These are phyloP conservation scores for Albula glossodonta DNA, from an alignment of 2,113 vertebrate species.

Conservation along the genomic window DNA sequence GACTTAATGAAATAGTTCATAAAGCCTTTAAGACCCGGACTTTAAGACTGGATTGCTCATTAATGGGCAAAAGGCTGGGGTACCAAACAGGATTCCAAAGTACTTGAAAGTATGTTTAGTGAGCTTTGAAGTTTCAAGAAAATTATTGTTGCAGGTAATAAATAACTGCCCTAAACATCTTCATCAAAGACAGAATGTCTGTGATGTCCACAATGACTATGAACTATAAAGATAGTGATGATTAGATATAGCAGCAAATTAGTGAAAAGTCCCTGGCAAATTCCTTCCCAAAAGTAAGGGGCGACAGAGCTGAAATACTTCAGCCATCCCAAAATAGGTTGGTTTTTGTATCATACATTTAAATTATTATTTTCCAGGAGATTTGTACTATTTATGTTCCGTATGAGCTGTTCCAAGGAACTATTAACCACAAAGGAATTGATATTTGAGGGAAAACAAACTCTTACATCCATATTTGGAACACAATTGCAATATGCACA, in stretches of 20 bases:
- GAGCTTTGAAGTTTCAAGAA: background rate
- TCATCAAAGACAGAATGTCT: background rate
- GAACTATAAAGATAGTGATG: background rate
- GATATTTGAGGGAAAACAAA: no score
- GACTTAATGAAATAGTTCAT: no score
- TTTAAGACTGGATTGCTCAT: no score
- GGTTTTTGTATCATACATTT: background rate
- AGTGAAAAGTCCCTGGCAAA: no score
- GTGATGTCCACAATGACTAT: background rate
- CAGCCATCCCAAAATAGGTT: background rate
- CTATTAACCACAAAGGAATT: no score
- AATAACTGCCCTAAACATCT: background rate
- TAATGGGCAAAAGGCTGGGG: no score
- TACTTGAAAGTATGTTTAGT: background rate
- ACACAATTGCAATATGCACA: background rate
- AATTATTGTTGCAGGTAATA: background rate
- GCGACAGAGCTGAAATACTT: background rate
- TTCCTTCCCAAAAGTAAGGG: no score
- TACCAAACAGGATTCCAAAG: background rate
- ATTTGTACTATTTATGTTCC: no score
- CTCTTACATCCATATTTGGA: background rate
- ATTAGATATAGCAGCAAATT: background rate
- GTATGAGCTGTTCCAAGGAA: no score
- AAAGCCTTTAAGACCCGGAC: no score
- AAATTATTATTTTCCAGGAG: no score